Evolutionary conservation across 2,888 invertebrate genomes (phyloP).

Genomic region (Entomobrya multifasciata): DNA sequence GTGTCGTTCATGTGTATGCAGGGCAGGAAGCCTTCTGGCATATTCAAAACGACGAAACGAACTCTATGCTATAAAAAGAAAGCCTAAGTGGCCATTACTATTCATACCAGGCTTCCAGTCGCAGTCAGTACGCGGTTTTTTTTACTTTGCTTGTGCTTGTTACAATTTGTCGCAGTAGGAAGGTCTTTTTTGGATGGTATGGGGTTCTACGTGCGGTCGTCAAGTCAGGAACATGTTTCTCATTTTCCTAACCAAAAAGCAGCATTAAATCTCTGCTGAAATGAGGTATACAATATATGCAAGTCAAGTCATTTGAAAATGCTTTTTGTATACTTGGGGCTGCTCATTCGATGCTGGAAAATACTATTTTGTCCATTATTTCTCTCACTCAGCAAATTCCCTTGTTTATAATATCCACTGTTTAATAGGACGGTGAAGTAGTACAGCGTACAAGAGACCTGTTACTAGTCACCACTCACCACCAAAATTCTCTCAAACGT

Average conservation of each 20-base stretch:
- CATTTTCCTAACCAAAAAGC: slow-evolving; percentile 66
- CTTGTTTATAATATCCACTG: slow-evolving; percentile 53
- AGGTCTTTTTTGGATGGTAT: slow-evolving; percentile 15
- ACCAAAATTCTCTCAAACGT: too few species aligned
- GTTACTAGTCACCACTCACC: too few species aligned
- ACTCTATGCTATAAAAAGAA: slow-evolving; percentile 28
- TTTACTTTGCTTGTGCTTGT: slow-evolving; percentile 36
- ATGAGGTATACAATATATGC: slow-evolving; percentile 67
- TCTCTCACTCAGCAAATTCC: slow-evolving; percentile 57
- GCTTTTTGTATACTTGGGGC: slow-evolving; percentile 41
- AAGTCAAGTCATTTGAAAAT: slow-evolving; percentile 59
- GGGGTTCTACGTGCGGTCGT: slow-evolving; percentile 57
- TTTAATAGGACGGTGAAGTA: slow-evolving; percentile 29
- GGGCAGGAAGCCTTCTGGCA: slow-evolving; percentile 50
- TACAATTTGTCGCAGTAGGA: slow-evolving; percentile 70
- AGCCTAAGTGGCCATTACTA: slow-evolving; percentile 69
- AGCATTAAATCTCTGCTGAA: slow-evolving; percentile 71
- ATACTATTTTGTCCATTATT: not conserved
- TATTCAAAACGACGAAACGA: slow-evolving; percentile 49
- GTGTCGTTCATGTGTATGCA: not conserved
- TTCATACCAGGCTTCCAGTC: slow-evolving; percentile 69
- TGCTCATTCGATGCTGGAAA: not conserved
- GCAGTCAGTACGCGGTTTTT: slow-evolving; percentile 52
- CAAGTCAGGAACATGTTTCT: slow-evolving; percentile 66
- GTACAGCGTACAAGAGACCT: not conserved